A percentile compares a stretch with the other conserved stretches of the same genome.
Evolutionary conservation across 2,888 invertebrate species (phyloP).

Genomic region (Tuta absoluta): DNA sequence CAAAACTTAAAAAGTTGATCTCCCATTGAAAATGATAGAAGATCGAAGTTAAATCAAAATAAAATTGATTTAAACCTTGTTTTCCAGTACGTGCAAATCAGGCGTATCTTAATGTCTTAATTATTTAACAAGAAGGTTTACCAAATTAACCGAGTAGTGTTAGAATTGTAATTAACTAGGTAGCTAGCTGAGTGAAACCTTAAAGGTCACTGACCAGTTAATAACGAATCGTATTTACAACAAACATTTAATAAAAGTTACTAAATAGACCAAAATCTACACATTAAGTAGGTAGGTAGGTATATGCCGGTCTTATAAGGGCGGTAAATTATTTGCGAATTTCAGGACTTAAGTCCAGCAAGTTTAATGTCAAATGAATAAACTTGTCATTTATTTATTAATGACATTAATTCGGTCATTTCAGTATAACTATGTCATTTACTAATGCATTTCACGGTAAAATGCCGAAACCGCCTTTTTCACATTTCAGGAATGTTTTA

Average conservation of each 20-base stretch:
- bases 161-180: not conserved
- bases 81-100: not conserved
- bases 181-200: not conserved
- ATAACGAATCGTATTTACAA: not conserved
- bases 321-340: not conserved
- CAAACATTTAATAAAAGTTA: not conserved
- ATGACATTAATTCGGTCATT: not conserved
- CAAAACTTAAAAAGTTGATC: no score
- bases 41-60: no score
- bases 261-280: not conserved
- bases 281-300: not conserved
- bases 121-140: not conserved
- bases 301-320: not conserved
- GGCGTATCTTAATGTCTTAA: not conserved
- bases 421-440: not conserved
- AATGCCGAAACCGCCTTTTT: constrained; percentile 41
- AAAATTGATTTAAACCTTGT: not conserved
- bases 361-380: no score
- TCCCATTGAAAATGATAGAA: no score
- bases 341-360: not conserved
- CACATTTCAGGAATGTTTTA: constrained; percentile 53
- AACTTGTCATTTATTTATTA: no score
- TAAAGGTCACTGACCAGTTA: constrained; percentile 2
- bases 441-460: constrained; percentile 18
- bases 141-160: not conserved